A percentile compares a stretch with the other conserved stretches of the same genome.
Evolutionary conservation across 2,888 invertebrate species (phyloP).

Genomic region (Aplocera efformata): DNA sequence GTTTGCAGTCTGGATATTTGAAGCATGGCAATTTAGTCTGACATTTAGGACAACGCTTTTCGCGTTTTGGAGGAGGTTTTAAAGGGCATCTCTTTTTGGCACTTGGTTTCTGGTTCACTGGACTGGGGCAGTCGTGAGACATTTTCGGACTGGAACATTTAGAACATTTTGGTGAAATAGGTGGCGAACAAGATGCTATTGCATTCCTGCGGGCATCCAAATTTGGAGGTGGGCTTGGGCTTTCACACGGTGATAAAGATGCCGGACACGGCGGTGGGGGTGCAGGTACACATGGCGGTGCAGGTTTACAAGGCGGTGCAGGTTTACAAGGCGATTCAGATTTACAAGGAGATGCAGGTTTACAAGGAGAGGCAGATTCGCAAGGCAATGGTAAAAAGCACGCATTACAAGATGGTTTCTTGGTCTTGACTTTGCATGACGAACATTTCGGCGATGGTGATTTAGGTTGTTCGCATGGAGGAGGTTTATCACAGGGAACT

Average conservation of each 20-base stretch:
- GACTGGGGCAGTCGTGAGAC: constrained; percentile 6
- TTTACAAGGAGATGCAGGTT: neutral
- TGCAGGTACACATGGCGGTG: neutral
- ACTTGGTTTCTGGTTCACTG: neutral
- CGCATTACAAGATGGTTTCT: neutral
- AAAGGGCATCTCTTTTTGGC: neutral
- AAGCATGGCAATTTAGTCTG: constrained; percentile 1
- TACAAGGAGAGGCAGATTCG: too few species aligned
- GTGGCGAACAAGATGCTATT: neutral
- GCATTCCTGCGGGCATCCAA: neutral
- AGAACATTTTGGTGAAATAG: neutral
- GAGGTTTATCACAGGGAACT: neutral
- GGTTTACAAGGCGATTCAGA: neutral
- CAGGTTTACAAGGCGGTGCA: constrained; percentile 1
- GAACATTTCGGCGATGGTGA: neutral
- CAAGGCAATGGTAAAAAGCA: neutral
- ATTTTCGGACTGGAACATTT: neutral
- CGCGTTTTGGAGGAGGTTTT: neutral
- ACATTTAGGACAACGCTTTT: constrained; percentile 5
- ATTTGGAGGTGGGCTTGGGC: constrained; percentile 2
- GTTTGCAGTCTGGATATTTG: constrained; percentile 1
- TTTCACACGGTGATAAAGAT: neutral
- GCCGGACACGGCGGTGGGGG: neutral
- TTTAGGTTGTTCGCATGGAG: too few species aligned
- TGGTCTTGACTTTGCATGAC: neutral